Base-by-base conservation (phyloP, 2,797 vertebrate genomes). In the Neosalanx taihuensis region DNA sequence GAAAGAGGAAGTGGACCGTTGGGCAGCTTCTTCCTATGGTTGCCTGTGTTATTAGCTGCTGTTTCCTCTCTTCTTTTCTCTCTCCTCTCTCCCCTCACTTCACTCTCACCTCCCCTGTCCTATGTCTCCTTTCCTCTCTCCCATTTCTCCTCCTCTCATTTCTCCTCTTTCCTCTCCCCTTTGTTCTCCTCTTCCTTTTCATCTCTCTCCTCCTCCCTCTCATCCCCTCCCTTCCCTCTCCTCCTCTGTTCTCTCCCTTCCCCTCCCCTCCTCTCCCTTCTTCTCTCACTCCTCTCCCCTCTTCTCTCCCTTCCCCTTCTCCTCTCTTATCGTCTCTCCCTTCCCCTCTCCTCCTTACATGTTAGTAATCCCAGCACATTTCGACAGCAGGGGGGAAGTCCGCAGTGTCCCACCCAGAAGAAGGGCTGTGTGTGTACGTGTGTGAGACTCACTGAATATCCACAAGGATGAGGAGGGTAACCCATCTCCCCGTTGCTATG, bases 401-500 rank as follows among this genome's bases (percentile, higher is more conserved):
- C 56, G 71, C 87, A 88, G 79, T 81, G 75, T 66, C 68, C 26
- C 58, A 67, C 63, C 64, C 70, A 76, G 63, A 75, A 71, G 78
- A 74, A 72, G 3, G 76, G 20, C 5, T 35, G 17, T 69, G 35
- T 67, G 61, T 71, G 67, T 66, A 69, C 23, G 29, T 26, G 60
- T 41, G 72, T 58, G 67, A 37, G 33, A 41, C 68, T 74, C 66
- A 76, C 72, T 77, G 75, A 82, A 66, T 71, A 68, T 74, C 79
- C 70, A 20, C 77, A 20, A 72, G 72, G 74, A 77, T 73, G 73
- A 81, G 82, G 83, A 82, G 83, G 84, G 85, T 89, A 85, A 89
- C 85, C 88, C 73, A 78, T 83, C 76, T 82, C 72, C 73, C 64
- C 62, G 90, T 93, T 92, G 86, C 91, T 87, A 92, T 92, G 90